phyloP scores from a whole-genome alignment of 2,888 invertebrate species.

The Muscina levida region DNA sequence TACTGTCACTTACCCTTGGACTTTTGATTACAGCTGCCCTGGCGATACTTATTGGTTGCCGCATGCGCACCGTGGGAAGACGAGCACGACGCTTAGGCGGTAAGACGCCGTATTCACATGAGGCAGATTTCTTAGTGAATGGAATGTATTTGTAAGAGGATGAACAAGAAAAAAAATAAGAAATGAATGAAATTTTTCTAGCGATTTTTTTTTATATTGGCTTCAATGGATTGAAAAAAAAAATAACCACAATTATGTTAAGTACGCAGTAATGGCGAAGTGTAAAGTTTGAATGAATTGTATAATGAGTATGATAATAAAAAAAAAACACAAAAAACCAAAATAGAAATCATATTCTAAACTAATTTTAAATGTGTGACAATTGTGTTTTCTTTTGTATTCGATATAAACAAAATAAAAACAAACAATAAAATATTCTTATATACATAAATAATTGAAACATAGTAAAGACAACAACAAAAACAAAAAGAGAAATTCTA shows the following conservation, averaged over 20 bases:
- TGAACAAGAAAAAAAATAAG: background rate
- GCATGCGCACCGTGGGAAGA: slow-evolving; percentile 87
- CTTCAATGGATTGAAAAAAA: slow-evolving; percentile 40
- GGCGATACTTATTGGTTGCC: slow-evolving; percentile 90
- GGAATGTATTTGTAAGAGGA: slow-evolving; percentile 91
- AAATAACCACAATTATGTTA: background rate
- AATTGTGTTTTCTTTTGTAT: background rate
- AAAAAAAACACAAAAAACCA: background rate
- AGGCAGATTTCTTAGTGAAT: slow-evolving; percentile 97
- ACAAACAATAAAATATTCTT: background rate
- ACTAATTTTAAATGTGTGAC: slow-evolving; percentile 32
- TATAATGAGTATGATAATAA: background rate
- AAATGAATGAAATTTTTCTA: slow-evolving; percentile 5
- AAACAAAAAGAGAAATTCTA: background rate
- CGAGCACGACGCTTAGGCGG: slow-evolving; percentile 87
- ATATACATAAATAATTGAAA: background rate
- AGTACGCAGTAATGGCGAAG: too few species aligned
- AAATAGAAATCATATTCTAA: slow-evolving; percentile 30
- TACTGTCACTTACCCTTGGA: slow-evolving; percentile 89
- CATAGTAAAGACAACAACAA: background rate
- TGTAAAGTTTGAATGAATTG: background rate
- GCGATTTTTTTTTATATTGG: slow-evolving; percentile 62
- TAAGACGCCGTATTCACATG: slow-evolving; percentile 91
- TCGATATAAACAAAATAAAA: background rate
- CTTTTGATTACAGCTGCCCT: slow-evolving; percentile 89